Conservation (phyloP, 1,140 invertebrate species). For the Trichonephila clavata region DNA sequence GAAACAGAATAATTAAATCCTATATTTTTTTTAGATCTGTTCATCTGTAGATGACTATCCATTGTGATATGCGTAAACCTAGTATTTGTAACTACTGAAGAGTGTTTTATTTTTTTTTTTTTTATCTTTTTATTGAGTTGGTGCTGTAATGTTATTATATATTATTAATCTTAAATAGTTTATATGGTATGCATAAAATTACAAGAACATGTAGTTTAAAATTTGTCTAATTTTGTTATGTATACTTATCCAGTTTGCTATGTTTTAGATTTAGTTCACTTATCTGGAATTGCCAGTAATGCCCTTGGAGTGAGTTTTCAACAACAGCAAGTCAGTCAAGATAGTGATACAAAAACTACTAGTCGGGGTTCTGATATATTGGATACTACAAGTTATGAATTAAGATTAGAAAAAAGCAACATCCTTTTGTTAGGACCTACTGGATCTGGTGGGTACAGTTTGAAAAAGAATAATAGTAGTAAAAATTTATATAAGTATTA, state of each 20-base stretch:
- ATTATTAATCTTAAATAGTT: too few species aligned
- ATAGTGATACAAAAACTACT: constrained; percentile 45
- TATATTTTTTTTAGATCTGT: not conserved
- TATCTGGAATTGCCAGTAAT: constrained; percentile 88
- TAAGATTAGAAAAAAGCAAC: constrained; percentile 98
- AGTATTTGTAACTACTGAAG: too few species aligned
- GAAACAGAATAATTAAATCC: too few species aligned
- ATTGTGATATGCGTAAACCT: too few species aligned
- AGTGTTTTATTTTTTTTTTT: too few species aligned
- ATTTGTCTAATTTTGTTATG: too few species aligned
- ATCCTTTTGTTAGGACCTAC: constrained; percentile 98
- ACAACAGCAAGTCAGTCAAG: constrained; percentile 77
- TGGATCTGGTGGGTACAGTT: constrained; percentile 88
- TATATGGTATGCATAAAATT: too few species aligned
- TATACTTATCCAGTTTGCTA: not conserved
- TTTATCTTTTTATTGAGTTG: too few species aligned
- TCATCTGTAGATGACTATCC: too few species aligned
- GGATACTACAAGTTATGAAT: constrained; percentile 90
- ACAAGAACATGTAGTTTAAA: too few species aligned
- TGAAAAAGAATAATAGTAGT: not conserved
- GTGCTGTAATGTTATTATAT: too few species aligned
- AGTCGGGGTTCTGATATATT: constrained; percentile 86
- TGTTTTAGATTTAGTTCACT: constrained; percentile 89
- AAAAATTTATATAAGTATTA: constrained; percentile 71
- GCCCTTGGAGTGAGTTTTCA: constrained; percentile 82